Base-by-base conservation (phyloP, 2,797 vertebrate species). In the Varecia variegata region DNA sequence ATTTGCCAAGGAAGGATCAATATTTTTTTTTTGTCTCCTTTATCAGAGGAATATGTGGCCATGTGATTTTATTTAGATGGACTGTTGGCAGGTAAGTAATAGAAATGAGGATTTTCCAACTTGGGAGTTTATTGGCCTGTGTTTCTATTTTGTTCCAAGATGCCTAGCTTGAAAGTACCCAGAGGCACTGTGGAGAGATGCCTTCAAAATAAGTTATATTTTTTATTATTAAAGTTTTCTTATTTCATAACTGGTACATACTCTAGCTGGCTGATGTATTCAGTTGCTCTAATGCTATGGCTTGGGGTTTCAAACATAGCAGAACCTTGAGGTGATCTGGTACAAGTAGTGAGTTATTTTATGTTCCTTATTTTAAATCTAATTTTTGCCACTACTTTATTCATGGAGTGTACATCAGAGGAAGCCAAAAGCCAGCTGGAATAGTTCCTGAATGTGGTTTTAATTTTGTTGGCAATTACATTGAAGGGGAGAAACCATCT, bases 401-500 rank as follows among this genome's bases (percentile, higher is more conserved):
- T 97, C 86, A 96, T 95, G 74, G 93, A 71, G 18, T 94, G 47
- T 95, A 81, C 30, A 58, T 90, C 79, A 90, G 76, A 95, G 62
- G 70, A 96, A 96, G 77, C 88, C 93, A 87, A 56, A 94, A 94
- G 86, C 82, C 74, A 92, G 65, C 86, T 92, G 93, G 88, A 91
- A 81, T 81, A 87, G 83, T 84, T 84, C 88, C 91, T 97, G 74
- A 67, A 43, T 89, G 79, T 38, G 47, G 81, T 94, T 95, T 97
- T 89, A 95, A 93, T 95, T 88, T 95, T 96, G 86, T 95, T 96
- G 87, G 74, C 65, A 91, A 23, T 97, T 97, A 94, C 96, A 96
- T 73, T 74, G 65, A 97, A 94, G 79, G 58, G 25, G 21, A 86
- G 43, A 91, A 87, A 92, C 70, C 83, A 94, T 92, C 80, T 95